Conservation (phyloP, 2,888 invertebrate genomes). For the Xanthostigma xanthostigma region DNA sequence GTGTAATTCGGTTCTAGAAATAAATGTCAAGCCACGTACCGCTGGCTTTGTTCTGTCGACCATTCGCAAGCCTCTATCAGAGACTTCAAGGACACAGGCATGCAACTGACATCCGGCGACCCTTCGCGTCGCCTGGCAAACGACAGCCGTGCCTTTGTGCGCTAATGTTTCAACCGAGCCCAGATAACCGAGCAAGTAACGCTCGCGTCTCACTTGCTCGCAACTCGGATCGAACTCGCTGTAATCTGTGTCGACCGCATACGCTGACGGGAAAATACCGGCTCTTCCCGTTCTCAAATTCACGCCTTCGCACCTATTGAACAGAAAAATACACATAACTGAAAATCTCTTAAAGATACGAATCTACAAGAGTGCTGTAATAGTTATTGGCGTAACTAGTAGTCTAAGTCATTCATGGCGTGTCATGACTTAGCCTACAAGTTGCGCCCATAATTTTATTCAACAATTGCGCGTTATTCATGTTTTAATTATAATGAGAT, state of each 20-base stretch:
- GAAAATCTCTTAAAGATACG: too few species aligned
- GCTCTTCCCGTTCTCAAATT: constrained; percentile 85
- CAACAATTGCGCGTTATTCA: too few species aligned
- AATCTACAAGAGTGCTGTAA: too few species aligned
- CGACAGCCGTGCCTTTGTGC: constrained; percentile 93
- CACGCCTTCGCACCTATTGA: constrained; percentile 44
- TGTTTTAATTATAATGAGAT: too few species aligned
- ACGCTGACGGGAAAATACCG: constrained; percentile 94
- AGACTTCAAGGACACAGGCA: constrained; percentile 82
- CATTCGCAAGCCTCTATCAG: constrained; percentile 91
- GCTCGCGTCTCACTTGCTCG: constrained; percentile 70
- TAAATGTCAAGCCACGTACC: constrained; percentile 30
- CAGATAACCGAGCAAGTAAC: constrained; percentile 82
- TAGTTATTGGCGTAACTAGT: too few species aligned
- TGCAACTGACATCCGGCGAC: constrained; percentile 47
- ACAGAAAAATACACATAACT: too few species aligned
- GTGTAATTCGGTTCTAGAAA: too few species aligned
- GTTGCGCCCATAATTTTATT: too few species aligned
- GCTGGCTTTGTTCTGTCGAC: constrained; percentile 72
- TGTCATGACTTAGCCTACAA: too few species aligned
- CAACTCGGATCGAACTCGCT: constrained; percentile 85
- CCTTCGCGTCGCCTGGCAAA: constrained; percentile 80
- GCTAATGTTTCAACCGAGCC: constrained; percentile 92
- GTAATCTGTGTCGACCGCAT: constrained; percentile 93
- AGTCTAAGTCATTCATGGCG: too few species aligned